Conservation (phyloP, 2,888 invertebrate species). For the Acheta domesticus region DNA sequence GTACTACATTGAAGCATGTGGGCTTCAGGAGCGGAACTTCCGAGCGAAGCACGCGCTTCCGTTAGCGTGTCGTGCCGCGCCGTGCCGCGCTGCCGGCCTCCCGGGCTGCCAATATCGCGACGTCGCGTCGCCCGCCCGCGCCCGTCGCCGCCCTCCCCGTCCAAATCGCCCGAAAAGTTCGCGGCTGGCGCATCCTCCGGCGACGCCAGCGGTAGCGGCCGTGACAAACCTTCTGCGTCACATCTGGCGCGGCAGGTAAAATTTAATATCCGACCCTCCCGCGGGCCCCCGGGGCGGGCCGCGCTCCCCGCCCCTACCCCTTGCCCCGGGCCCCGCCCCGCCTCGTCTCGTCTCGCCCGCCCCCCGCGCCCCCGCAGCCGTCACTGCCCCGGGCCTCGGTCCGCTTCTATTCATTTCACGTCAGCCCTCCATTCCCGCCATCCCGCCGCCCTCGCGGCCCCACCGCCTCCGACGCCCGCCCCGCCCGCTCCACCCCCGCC, state of each 20-base stretch:
- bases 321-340: neutral
- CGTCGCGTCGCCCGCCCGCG: no score
- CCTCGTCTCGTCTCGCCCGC: conserved; percentile 26
- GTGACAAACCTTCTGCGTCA: conserved; percentile 18
- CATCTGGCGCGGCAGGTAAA: conserved; percentile 50
- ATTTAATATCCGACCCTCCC: conserved; percentile 48
- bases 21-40: neutral
- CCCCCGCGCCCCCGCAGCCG: neutral
- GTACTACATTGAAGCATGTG: no score
- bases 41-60: neutral
- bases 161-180: conserved; percentile 18
- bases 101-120: no score
- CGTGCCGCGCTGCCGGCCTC: no score
- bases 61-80: no score
- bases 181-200: neutral
- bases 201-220: neutral
- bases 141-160: conserved; percentile 39
- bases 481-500: conserved; percentile 26
- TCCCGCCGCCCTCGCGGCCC: conserved; percentile 7
- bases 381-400: neutral
- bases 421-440: no score
- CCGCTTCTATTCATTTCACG: conserved; percentile 34
- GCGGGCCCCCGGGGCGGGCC: neutral
- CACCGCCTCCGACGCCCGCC: conserved; percentile 18
- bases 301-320: neutral